Evolutionary conservation across 1,140 invertebrate genomes (phyloP).

Genomic region (Gryllus bimaculatus): DNA sequence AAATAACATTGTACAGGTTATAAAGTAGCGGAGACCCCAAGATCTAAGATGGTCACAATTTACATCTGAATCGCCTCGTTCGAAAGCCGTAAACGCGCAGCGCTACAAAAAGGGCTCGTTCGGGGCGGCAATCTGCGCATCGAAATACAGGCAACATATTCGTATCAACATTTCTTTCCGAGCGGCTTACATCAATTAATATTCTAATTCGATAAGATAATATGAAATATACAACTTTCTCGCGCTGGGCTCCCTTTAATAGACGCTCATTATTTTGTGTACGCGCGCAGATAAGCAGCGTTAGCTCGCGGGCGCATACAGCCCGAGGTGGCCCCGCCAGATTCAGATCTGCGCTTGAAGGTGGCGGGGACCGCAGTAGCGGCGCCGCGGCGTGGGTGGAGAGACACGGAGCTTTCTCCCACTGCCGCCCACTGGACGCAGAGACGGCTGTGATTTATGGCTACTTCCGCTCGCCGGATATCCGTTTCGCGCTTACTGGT

Average conservation of each 20-base stretch:
- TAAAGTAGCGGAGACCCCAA: neutral
- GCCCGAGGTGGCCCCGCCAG: neutral
- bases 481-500: neutral
- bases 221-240: slow-evolving; percentile 2
- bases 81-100: neutral
- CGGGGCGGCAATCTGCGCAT: neutral
- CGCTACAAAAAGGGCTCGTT: neutral
- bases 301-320: no score
- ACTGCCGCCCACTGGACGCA: neutral
- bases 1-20: neutral
- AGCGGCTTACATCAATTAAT: neutral
- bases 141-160: neutral
- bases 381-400: neutral
- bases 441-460: neutral
- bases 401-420: neutral
- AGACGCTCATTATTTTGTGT: neutral
- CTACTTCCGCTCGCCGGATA: neutral
- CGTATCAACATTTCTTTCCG: neutral
- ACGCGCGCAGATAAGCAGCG: neutral
- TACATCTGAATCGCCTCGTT: neutral
- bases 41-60: slow-evolving; percentile 4
- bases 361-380: neutral
- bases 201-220: slow-evolving; percentile 6
- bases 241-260: neutral
- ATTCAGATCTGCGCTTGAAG: neutral